Evolutionary conservation across 2,113 vertebrate genomes (phyloP).

Genomic region (Dissostichus mawsoni): DNA sequence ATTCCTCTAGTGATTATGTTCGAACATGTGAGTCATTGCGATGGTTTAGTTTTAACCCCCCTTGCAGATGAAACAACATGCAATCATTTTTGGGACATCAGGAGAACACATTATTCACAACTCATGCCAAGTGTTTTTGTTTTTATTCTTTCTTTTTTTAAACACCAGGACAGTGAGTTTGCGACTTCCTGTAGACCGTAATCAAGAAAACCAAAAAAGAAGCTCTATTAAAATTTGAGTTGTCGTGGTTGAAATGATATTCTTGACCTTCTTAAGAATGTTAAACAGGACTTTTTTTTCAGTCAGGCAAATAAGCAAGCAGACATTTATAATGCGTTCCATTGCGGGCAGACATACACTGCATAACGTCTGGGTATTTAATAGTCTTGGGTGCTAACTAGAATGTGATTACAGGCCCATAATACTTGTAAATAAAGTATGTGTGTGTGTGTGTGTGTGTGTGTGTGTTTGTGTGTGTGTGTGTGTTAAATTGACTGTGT

Average conservation of each 20-base stretch:
- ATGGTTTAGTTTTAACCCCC: constrained; percentile 8
- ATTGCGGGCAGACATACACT: constrained; percentile 29
- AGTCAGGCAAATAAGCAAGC: not conserved
- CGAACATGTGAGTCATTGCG: not conserved
- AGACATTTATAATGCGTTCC: constrained; percentile 19
- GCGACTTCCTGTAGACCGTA: not conserved
- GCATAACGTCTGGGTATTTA: constrained; percentile 57
- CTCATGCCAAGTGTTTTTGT: not conserved
- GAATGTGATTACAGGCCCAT: constrained; percentile 55
- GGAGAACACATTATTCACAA: not conserved
- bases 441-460: not conserved
- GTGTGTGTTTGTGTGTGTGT: constrained; percentile 43
- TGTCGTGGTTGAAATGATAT: not conserved
- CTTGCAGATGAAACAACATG: not conserved
- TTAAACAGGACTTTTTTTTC: not conserved
- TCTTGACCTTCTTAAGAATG: not conserved
- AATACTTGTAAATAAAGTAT: constrained; percentile 55
- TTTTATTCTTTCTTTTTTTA: too few species aligned
- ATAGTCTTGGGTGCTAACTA: constrained; percentile 49
- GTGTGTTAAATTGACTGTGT: constrained; percentile 69
- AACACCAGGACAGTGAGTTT: too few species aligned
- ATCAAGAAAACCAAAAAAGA: too few species aligned
- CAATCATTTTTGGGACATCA: not conserved
- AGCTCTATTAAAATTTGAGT: too few species aligned
- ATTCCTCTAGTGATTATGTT: not conserved